Percentiles rank a stretch among this genome's conserved stretches.
Evolutionary conservation across 2,113 vertebrate genomes (phyloP).

Genomic region (Sarotherodon lohbergeri): DNA sequence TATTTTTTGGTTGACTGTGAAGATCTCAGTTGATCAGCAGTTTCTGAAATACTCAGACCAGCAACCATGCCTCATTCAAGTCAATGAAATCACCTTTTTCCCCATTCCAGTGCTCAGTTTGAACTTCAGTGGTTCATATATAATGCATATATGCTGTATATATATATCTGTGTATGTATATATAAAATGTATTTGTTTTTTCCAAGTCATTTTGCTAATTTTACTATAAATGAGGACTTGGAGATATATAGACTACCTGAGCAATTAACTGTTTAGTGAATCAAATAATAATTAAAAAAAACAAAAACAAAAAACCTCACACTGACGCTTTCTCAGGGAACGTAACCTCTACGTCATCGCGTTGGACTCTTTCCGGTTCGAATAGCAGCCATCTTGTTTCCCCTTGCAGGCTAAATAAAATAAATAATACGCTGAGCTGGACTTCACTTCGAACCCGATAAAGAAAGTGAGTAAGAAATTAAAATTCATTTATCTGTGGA

Average conservation of each 20-base stretch:
- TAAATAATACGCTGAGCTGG: conserved; percentile 74
- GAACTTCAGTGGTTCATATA: too few relatives aligned
- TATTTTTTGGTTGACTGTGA: background rate
- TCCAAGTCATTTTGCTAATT: background rate
- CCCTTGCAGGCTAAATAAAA: conserved; percentile 74
- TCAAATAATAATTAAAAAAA: fast-evolving
- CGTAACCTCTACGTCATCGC: conserved; percentile 29
- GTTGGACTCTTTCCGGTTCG: conserved; percentile 68
- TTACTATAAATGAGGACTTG: background rate
- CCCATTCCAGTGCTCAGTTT: background rate
- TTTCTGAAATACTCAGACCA: background rate
- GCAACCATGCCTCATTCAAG: background rate
- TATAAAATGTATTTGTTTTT: background rate
- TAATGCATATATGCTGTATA: too few relatives aligned
- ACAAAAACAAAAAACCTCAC: fast-evolving
- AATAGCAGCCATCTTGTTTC: conserved; percentile 79
- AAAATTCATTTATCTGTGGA: background rate
- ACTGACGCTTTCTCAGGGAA: background rate
- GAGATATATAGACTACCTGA: background rate
- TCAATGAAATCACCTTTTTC: background rate
- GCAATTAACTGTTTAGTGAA: background rate
- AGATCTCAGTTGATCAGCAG: background rate
- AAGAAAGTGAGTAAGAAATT: conserved; percentile 70
- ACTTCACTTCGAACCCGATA: conserved; percentile 67
- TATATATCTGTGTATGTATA: background rate